Evolutionary conservation across 2,113 vertebrate species (phyloP), one percentile per base, ranked within the genome.

Genomic region (Alaudala cheleensis): DNA sequence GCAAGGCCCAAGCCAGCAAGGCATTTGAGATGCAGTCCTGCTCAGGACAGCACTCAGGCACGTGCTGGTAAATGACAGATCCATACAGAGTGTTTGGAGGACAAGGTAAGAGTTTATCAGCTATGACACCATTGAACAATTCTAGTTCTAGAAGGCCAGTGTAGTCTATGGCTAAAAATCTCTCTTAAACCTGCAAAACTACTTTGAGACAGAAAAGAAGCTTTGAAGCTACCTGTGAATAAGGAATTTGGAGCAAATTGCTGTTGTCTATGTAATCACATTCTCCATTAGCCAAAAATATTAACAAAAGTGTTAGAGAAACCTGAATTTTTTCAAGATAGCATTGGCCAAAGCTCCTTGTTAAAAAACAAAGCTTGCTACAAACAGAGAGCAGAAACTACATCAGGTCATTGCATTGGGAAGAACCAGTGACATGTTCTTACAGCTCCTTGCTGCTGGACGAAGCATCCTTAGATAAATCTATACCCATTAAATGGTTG

Each of bases 351-450:
- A 77, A 93, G 28, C 7, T 71, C 37, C 29, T 53, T 60, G 34
- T 71, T 60, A 40, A 40, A 79, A 90, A 77, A 4, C 9, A 83
- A 37, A 78, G 24, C 39, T 85, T 76, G 10, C n/a, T 72, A 22
- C 42, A 66, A 8, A 17, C 23, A 69, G 73, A 44, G 49, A 88
- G 11, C 66, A 90, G 81, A 64, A 86, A 33, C 7, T 65, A 24
- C 12, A 42, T 13, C 0, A 4, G 11, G 19, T 56, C n/a, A 47
- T 53, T 51, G 47, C 37, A 34, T 4, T 4, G 5, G 53, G 23
- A 91, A 50, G 42, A 85, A 42, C 8, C 1, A 45, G 29, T 6
- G 53, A 44, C 13, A 12, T 0, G 0, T 3, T 49, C 28, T 42
- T 33, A 8, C 0, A 3, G 64, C 20, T 76, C 54, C 78, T 53